These are phyloP conservation scores for Anser brachyrhynchus DNA, from an alignment of 2,113 vertebrate species.

Conservation along the genomic window DNA sequence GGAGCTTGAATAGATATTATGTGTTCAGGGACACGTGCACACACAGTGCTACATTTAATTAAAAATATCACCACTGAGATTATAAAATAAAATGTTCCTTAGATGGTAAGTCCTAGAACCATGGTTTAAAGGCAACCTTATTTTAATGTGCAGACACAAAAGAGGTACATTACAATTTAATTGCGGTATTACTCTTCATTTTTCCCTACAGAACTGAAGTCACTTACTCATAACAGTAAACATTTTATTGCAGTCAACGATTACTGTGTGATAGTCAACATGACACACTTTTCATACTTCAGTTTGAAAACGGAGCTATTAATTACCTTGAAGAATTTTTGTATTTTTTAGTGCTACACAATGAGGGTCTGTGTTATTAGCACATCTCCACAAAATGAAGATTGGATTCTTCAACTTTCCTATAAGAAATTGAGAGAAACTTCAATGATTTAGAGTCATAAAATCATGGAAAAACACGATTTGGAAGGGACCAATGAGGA, in stretches of 20 bases:
- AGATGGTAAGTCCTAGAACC: neutral
- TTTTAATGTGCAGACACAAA: neutral
- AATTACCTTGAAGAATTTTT: neutral
- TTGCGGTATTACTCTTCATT: neutral
- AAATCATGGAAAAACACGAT: too few species aligned
- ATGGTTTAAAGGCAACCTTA: neutral
- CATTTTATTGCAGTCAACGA: neutral
- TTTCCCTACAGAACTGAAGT: neutral
- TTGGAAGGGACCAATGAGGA: too few species aligned
- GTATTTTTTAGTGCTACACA: neutral
- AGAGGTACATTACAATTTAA: neutral
- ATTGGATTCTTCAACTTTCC: neutral
- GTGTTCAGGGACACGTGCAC: neutral
- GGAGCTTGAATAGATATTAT: neutral
- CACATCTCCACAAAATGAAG: neutral
- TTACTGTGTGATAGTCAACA: neutral
- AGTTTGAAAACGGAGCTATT: neutral
- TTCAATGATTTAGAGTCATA: neutral
- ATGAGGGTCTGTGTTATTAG: neutral
- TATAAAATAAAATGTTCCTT: neutral
- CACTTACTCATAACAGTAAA: neutral
- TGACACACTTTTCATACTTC: neutral
- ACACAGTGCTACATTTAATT: neutral
- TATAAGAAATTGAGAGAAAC: neutral
- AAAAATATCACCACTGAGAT: accelerated